Base-by-base conservation (phyloP, 2,113 vertebrate genomes). In the Panthera leo region DNA sequence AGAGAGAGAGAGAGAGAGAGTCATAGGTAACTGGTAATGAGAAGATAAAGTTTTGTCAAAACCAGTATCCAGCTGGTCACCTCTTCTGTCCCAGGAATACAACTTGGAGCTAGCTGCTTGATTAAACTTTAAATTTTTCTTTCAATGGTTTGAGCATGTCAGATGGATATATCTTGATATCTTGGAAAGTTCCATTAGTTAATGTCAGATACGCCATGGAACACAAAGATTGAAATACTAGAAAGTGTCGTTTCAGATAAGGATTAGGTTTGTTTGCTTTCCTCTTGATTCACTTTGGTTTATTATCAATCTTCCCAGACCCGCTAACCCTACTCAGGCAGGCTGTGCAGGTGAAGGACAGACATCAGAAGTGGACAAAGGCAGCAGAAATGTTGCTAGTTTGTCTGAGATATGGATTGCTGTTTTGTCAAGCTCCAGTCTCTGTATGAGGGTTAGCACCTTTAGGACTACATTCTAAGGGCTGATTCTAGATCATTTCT, bases 341-440 rank as follows among this genome's bases (percentile, higher is more conserved):
- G 4, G 23, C 1, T 15, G 7, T 34, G 15, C 6, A 68, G 36
- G 39, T 25, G 19, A 31, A 36, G n/a, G 12, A 48, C 36, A 55
- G 79, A 61, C 34, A 39, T 14, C 19, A 79, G 36, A 11, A 5
- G 11, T 25, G 39, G 39, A 39, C 1, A 25, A 16, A 29, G 48
- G 55, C 7, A 14, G 13, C 29, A 21, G 34, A 70, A n/a, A n/a
- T 19, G 6, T 1, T 21, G n/a, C 0, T 15, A 19, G 5, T 7
- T 15, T 75, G 15, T n/a, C 4, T 55, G 15, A 39, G 67, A 36
- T 39, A 5, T 5, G 5, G 14, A 29, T 13, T 13, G 45, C 23
- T 85, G 12, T 55, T 39, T 31, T 7, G 6, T 51, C 31, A 51
- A 42, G 19, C 7, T 36, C 18, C 25, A 16, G 0, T 45, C 19